Conservation (phyloP, 2,113 vertebrate species). For the Cervus canadensis region DNA sequence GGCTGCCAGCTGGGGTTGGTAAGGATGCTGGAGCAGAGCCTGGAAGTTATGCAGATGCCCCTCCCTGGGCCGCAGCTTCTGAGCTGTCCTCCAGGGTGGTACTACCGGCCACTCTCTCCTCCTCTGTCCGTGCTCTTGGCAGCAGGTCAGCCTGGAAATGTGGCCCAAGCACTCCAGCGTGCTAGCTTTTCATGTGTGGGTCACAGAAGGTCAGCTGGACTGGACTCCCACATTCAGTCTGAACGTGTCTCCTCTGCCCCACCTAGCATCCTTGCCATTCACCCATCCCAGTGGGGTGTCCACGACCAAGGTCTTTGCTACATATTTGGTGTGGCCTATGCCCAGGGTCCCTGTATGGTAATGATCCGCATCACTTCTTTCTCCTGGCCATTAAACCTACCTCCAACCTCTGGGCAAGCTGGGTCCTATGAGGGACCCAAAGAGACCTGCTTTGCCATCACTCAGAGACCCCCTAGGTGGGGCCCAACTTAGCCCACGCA, state of each 20-base stretch:
- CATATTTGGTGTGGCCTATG: neutral
- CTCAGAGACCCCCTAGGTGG: neutral
- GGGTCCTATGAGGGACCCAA: neutral
- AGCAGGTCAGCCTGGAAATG: neutral
- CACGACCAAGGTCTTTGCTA: neutral
- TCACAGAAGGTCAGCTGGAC: neutral
- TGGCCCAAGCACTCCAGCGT: rapidly evolving
- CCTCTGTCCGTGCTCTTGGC: neutral
- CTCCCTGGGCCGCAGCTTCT: neutral
- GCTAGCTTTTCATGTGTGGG: neutral
- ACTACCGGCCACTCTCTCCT: neutral
- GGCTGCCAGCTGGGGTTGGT: neutral
- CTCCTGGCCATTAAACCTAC: neutral
- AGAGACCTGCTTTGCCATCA: neutral
- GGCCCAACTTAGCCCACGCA: neutral
- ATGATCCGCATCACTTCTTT: neutral
- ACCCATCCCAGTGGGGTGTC: neutral
- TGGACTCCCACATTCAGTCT: neutral
- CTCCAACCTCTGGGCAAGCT: neutral
- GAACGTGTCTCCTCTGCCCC: neutral
- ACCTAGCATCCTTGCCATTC: neutral
- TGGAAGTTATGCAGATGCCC: neutral
- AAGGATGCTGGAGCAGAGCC: neutral
- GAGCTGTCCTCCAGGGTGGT: neutral
- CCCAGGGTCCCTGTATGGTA: neutral